Evolutionary conservation across 2,888 invertebrate species (phyloP).

Genomic region (Monoplex corrugatus): DNA sequence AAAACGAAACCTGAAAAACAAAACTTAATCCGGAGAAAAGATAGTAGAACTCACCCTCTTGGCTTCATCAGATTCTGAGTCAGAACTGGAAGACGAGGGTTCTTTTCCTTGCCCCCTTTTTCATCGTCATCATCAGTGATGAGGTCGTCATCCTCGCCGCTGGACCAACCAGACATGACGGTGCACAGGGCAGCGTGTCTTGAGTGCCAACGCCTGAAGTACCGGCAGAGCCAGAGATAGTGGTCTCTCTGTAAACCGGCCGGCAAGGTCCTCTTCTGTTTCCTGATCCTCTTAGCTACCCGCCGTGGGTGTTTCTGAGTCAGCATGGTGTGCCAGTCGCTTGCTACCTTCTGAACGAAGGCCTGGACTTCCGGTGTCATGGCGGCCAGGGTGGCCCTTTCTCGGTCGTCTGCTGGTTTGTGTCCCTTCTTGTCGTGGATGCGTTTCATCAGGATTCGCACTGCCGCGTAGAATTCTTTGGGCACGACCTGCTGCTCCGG

Average conservation of each 20-base stretch:
- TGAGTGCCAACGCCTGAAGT: conserved; percentile 41
- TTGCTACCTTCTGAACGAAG: conserved; percentile 17
- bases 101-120: conserved; percentile 15
- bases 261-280: conserved; percentile 12
- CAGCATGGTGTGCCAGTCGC: conserved; percentile 48
- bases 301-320: not conserved
- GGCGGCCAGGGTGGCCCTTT: conserved; percentile 5
- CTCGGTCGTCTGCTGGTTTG: not conserved
- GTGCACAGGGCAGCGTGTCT: conserved; percentile 31
- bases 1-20: no score
- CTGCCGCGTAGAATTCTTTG: conserved; percentile 12
- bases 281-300: conserved; percentile 27
- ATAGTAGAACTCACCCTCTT: conserved; percentile 12
- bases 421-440: conserved; percentile 11
- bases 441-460: not conserved
- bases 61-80: conserved; percentile 21
- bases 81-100: not conserved
- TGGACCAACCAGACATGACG: conserved; percentile 41
- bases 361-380: conserved; percentile 16
- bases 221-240: conserved; percentile 39
- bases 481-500: not conserved
- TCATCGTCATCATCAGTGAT: not conserved
- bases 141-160: conserved; percentile 20
- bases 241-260: conserved; percentile 17
- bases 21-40: not conserved